These are phyloP conservation scores for Hyles vespertilio DNA, from an alignment of 1,140 invertebrate species.

Conservation along the genomic window DNA sequence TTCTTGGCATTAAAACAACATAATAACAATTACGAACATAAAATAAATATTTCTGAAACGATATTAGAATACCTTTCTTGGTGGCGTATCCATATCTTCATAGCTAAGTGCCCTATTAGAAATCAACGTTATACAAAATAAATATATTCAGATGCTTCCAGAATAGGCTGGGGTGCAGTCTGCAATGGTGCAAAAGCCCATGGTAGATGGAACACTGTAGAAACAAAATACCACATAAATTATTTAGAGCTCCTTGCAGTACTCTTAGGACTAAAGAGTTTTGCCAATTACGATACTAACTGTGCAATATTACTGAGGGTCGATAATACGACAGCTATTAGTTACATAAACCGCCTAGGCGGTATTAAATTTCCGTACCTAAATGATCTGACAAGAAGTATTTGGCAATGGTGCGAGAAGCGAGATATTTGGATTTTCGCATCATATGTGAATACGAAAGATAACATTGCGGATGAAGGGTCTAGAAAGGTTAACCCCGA, in stretches of 20 bases:
- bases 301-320: constrained; percentile 40
- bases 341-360: constrained; percentile 49
- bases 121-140: no score
- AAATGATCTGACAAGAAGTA: constrained; percentile 23
- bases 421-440: constrained; percentile 42
- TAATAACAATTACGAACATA: no score
- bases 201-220: no score
- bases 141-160: no score
- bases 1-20: no score
- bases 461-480: constrained; percentile 33
- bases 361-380: constrained; percentile 40
- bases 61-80: no score
- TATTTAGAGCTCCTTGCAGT: constrained; percentile 46
- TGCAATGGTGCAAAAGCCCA: constrained; percentile 25
- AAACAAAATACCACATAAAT: no score
- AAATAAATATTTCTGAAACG: no score
- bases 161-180: constrained; percentile 47
- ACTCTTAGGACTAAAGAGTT: constrained; percentile 45
- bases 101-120: no score
- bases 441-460: constrained; percentile 48
- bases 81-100: no score
- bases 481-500: constrained; percentile 28
- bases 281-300: constrained; percentile 31
- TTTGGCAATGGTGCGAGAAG: constrained; percentile 55
- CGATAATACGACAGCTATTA: constrained; percentile 58